Evolutionary conservation across 2,888 invertebrate genomes (phyloP).

Genomic region (Galeruca laticollis): DNA sequence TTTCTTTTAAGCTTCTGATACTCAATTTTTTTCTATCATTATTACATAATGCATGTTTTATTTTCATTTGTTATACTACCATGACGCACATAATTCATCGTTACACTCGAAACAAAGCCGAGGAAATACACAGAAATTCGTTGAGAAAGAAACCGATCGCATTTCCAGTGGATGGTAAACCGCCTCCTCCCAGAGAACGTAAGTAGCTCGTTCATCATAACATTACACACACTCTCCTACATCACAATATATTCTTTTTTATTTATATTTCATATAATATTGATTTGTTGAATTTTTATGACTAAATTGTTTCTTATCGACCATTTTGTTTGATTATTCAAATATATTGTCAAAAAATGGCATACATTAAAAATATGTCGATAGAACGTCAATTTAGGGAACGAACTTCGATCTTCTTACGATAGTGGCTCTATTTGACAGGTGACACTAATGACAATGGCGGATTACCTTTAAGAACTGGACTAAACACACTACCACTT

Average conservation of each 20-base stretch:
- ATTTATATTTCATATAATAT: conserved; percentile 24
- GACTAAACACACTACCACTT: too few relatives aligned
- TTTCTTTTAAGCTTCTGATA: conserved; percentile 15
- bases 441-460: too few relatives aligned
- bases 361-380: too few relatives aligned
- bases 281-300: not conserved
- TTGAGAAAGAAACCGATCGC: conserved; percentile 76
- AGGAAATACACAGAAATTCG: conserved; percentile 62
- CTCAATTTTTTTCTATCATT: not conserved
- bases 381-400: too few relatives aligned
- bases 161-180: conserved; percentile 75
- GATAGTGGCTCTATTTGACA: too few relatives aligned
- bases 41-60: conserved; percentile 42
- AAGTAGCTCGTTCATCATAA: conserved; percentile 64
- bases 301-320: too few relatives aligned
- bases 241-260: conserved; percentile 2
- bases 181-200: conserved; percentile 72
- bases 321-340: too few relatives aligned
- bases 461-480: too few relatives aligned
- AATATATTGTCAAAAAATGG: too few relatives aligned
- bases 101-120: conserved; percentile 60
- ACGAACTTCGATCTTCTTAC: too few relatives aligned
- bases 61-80: conserved; percentile 48
- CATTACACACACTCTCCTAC: conserved; percentile 9
- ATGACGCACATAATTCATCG: not conserved